A percentile compares a stretch with the other conserved stretches of the same genome.
These are phyloP conservation scores for Drosophila aff. DNA, from an alignment of 1,140 invertebrate genomes.

Conservation along the genomic window DNA sequence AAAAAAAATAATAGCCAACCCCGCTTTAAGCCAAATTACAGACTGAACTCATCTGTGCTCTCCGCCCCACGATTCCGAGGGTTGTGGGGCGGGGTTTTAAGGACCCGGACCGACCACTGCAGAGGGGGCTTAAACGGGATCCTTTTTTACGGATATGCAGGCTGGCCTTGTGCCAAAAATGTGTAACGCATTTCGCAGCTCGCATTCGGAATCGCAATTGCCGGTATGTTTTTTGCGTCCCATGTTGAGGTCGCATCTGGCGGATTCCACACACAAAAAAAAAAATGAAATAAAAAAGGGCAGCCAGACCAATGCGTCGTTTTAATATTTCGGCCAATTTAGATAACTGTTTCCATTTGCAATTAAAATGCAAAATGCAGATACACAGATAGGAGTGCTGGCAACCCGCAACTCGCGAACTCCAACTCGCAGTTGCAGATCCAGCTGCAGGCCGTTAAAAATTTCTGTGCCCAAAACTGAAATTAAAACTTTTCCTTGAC, in stretches of 20 bases:
- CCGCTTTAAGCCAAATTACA: constrained; percentile 11
- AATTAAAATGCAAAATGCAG: constrained; percentile 84
- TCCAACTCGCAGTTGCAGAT: constrained; percentile 26
- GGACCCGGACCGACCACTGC: constrained; percentile 2
- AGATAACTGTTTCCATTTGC: constrained; percentile 85
- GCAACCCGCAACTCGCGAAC: constrained; percentile 1
- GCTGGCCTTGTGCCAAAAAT: constrained; percentile 61
- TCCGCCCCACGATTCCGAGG: not conserved
- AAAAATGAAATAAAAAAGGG: constrained; percentile 10
- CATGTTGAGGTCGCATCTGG: constrained; percentile 34
- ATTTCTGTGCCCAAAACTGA: constrained; percentile 65
- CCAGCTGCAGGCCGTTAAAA: constrained; percentile 56
- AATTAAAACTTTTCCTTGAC: constrained; percentile 81
- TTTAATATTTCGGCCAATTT: constrained; percentile 84
- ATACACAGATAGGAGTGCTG: constrained; percentile 45
- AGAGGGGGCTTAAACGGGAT: constrained; percentile 37
- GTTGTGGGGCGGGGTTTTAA: not conserved
- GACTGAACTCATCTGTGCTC: not conserved
- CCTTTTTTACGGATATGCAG: constrained; percentile 32
- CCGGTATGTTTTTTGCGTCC: constrained; percentile 30
- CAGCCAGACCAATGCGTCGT: constrained; percentile 58
- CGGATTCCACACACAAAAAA: constrained; percentile 14
- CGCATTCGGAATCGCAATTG: constrained; percentile 16
- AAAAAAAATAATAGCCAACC: not conserved
- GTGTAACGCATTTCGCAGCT: constrained; percentile 50